These are phyloP conservation scores for Habroteleia sp. DNA, from an alignment of 2,888 invertebrate species.

Conservation along the genomic window DNA sequence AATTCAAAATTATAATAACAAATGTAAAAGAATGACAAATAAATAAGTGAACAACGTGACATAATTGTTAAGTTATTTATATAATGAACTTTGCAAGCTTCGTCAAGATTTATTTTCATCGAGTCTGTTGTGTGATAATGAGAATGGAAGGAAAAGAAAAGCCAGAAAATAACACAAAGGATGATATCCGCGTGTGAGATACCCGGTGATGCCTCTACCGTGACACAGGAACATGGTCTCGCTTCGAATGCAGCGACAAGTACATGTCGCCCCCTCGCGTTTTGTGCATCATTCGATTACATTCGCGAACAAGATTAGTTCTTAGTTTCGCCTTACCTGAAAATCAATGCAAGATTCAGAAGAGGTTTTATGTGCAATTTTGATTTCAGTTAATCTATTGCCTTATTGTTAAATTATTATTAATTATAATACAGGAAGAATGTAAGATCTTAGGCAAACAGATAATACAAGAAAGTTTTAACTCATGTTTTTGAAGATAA, in stretches of 20 bases:
- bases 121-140: constrained; percentile 12
- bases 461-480: constrained; percentile 32
- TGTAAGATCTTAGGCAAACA: constrained; percentile 15
- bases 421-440: constrained; percentile 6
- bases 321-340: constrained; percentile 78
- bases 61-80: constrained; percentile 39
- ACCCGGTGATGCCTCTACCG: constrained; percentile 72
- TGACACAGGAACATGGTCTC: constrained; percentile 73
- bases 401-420: constrained; percentile 2
- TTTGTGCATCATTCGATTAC: constrained; percentile 67
- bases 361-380: constrained; percentile 31
- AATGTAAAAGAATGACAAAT: constrained; percentile 2
- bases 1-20: neutral
- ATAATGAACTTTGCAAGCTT: constrained; percentile 53
- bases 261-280: constrained; percentile 67
- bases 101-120: constrained; percentile 14
- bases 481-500: constrained; percentile 29
- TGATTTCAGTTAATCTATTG: constrained; percentile 18
- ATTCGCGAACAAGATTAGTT: constrained; percentile 57
- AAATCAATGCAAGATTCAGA: constrained; percentile 73
- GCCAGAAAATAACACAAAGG: constrained; percentile 35
- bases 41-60: neutral
- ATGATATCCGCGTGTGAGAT: constrained; percentile 46
- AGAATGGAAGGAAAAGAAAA: constrained; percentile 34
- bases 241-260: constrained; percentile 64